phyloP scores from a whole-genome alignment of 2,888 invertebrate species.

The Anoplius nigerrimus region DNA sequence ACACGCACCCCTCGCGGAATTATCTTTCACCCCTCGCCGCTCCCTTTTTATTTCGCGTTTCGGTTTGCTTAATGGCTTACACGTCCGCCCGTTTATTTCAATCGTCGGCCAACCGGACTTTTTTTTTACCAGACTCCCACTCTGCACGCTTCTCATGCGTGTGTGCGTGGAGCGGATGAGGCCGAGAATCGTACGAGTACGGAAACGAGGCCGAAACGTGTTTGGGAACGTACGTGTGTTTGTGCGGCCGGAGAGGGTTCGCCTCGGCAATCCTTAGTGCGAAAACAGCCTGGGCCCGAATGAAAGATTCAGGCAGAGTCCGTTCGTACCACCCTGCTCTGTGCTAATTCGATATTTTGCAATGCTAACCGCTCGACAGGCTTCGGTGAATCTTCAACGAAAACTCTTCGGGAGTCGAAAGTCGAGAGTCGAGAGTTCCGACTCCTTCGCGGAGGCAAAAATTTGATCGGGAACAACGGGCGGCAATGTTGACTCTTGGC shows the following conservation, averaged over 20 bases:
- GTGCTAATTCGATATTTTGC: constrained; percentile 58
- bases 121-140: background rate
- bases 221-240: too few species aligned
- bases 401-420: too few species aligned
- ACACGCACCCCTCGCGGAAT: background rate
- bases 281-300: constrained; percentile 23
- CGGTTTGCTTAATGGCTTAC: constrained; percentile 29
- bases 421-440: too few species aligned
- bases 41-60: constrained; percentile 1
- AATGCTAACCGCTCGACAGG: constrained; percentile 42
- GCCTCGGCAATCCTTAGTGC: constrained; percentile 18
- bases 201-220: too few species aligned
- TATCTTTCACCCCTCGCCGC: constrained; percentile 2
- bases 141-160: too few species aligned
- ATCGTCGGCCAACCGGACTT: constrained; percentile 16
- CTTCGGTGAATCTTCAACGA: constrained; percentile 38
- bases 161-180: too few species aligned
- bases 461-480: too few species aligned
- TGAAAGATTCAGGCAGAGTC: constrained; percentile 12
- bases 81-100: constrained; percentile 31
- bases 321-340: background rate
- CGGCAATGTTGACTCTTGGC: too few species aligned
- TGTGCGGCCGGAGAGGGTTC: too few species aligned
- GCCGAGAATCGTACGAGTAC: too few species aligned
- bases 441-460: too few species aligned